Evolutionary conservation across 2,888 invertebrate genomes (phyloP).

Genomic region (Bembecia ichneumoniformis): DNA sequence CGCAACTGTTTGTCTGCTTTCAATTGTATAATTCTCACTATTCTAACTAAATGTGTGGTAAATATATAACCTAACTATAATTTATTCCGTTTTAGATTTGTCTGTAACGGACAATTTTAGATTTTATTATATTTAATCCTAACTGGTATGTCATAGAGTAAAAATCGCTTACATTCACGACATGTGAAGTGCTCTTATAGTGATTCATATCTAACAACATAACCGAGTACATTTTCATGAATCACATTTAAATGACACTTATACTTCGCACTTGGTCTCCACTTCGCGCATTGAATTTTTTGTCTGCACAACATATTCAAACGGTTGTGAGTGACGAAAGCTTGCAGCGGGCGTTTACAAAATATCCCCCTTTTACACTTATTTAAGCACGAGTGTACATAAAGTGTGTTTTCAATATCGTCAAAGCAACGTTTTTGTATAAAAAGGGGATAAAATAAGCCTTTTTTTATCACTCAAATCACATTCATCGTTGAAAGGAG

Average conservation of each 20-base stretch:
- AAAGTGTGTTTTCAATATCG: conserved; percentile 3
- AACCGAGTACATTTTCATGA: conserved; percentile 32
- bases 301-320: conserved; percentile 25
- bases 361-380: conserved; percentile 8
- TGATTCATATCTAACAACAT: not conserved
- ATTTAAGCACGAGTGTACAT: conserved; percentile 6
- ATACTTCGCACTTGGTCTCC: conserved; percentile 28
- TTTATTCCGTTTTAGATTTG: too few species aligned
- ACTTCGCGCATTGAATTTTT: conserved; percentile 32
- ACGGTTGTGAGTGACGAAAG: conserved; percentile 1
- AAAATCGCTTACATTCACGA: too few species aligned
- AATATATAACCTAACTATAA: too few species aligned
- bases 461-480: too few species aligned
- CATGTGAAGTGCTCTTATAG: not conserved
- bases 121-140: too few species aligned
- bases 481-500: too few species aligned
- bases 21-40: too few species aligned
- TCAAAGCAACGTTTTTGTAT: not conserved
- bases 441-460: too few species aligned
- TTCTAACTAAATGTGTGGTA: too few species aligned
- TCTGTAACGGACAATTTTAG: too few species aligned
- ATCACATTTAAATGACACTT: conserved; percentile 39
- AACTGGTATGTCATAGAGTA: too few species aligned
- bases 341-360: conserved; percentile 5
- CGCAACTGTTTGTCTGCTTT: not conserved